Conservation (phyloP, 1,140 invertebrate genomes). For the Zaprionus nigranus region DNA sequence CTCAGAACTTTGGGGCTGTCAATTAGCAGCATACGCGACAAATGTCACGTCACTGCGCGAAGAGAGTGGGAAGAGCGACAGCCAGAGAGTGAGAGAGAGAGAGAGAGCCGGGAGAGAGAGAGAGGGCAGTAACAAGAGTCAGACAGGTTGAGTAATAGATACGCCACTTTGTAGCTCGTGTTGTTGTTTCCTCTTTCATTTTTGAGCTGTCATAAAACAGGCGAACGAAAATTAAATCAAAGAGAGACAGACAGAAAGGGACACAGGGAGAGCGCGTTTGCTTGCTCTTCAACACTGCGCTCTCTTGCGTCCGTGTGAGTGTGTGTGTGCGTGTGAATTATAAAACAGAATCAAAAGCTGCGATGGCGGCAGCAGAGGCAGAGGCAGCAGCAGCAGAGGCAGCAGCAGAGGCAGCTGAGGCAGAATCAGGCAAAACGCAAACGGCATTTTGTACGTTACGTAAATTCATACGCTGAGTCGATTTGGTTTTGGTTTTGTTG, state of each 20-base stretch:
- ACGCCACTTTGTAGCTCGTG: conserved; percentile 26
- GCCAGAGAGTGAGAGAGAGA: conserved; percentile 5
- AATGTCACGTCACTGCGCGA: conserved; percentile 49
- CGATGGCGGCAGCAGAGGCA: conserved; percentile 30
- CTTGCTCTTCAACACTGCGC: conserved; percentile 27
- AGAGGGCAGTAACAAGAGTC: conserved; percentile 38
- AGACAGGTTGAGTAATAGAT: conserved; percentile 50
- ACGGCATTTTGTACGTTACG: conserved; percentile 58
- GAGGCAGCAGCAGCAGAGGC: not conserved
- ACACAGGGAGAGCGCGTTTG: not conserved
- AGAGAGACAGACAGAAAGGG: conserved; percentile 11
- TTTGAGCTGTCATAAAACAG: conserved; percentile 47
- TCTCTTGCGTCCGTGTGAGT: conserved; percentile 9
- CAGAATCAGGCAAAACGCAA: conserved; percentile 60
- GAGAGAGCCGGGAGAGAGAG: conserved; percentile 7
- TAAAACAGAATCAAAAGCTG: conserved; percentile 83
- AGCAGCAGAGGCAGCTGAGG: not conserved
- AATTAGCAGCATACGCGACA: conserved; percentile 52
- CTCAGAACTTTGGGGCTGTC: conserved; percentile 50
- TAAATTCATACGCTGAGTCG: conserved; percentile 36
- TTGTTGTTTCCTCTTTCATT: not conserved
- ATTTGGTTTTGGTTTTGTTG: conserved; percentile 11
- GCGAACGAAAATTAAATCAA: conserved; percentile 41
- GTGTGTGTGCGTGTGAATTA: conserved; percentile 57
- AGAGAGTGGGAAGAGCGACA: conserved; percentile 7